Evolutionary conservation across 2,113 vertebrate species (phyloP).

Genomic region (Apodemus sylvaticus): DNA sequence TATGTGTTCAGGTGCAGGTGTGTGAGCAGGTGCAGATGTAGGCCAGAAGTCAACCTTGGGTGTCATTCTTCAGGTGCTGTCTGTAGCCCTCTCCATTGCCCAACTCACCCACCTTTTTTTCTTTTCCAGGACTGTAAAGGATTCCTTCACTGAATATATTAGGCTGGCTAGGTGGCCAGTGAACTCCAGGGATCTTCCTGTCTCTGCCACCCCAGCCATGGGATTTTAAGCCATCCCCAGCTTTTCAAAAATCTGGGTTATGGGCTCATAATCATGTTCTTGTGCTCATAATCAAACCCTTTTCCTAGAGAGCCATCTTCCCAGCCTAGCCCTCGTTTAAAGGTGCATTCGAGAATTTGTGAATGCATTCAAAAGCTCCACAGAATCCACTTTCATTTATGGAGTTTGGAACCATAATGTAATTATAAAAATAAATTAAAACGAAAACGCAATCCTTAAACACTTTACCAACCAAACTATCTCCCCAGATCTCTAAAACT

Average conservation of each 20-base stretch:
- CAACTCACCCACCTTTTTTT: no score
- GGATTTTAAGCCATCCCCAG: background rate
- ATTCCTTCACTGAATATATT: background rate
- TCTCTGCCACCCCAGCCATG: background rate
- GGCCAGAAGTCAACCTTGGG: background rate
- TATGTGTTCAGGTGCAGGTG: background rate
- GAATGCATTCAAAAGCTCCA: background rate
- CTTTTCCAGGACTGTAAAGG: no score
- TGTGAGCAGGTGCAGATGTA: background rate
- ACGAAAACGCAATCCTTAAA: background rate
- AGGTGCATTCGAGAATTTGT: background rate
- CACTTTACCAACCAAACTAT: background rate
- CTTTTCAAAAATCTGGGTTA: background rate
- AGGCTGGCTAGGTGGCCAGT: background rate
- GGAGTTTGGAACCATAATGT: background rate
- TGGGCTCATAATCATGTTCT: no score
- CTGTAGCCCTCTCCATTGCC: rapidly evolving
- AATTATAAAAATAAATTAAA: background rate
- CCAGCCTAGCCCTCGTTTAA: background rate
- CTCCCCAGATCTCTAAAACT: background rate
- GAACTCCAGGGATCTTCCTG: background rate
- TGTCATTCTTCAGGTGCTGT: background rate
- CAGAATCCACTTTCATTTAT: background rate
- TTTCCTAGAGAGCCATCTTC: background rate
- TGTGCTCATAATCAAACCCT: no score